Base-by-base conservation (phyloP, 2,113 vertebrate genomes). In the Dascyllus trimaculatus region DNA sequence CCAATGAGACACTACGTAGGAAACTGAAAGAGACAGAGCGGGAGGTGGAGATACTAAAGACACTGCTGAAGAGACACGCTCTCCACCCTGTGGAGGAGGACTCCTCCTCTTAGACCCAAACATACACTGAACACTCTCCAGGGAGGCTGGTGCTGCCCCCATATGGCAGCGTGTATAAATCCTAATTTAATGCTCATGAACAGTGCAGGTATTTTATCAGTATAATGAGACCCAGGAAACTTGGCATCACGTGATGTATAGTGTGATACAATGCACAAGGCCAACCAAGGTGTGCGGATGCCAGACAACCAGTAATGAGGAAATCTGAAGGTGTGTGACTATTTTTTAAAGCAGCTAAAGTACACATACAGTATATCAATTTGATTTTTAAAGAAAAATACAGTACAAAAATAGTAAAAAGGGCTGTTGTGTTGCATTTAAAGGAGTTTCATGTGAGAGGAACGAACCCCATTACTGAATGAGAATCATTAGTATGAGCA, bases 21-120 rank as follows among this genome's bases (percentile, higher is more conserved):
- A 97, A 96, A 51, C 94, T 99, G 86, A 96, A 94, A 88, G 95
- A 96, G 32, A 93, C 96, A 40, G 96, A 97, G 82, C 95, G 94
- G 75, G 97, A 95, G 88, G 96, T 99, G 80, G 95, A 98, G 78
- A 93, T 95, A 49, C 94, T 99, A 62, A 94, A 95, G 85, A 93
- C 95, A 5, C 88, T 94, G 22, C 85, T 95, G 71, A 94, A 90
- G 84, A 94, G 93, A 35, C 90, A 94, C 7, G 76, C 91, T 35
- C 89, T 95, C 22, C 92, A 93, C 66, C 86, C 79, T 25, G 90
- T 92, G 62, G 93, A 94, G 65, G 93, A 94, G 53, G 93, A 95
- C 82, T 93, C 93, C 45, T 94, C 93, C 51, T 93, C 91, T 15
- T 93, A 92, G 81, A 71, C 64, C 54, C 22, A 25, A 13, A 38